Evolutionary conservation across 2,888 invertebrate genomes (phyloP).

Genomic region (Melanotus villosus): DNA sequence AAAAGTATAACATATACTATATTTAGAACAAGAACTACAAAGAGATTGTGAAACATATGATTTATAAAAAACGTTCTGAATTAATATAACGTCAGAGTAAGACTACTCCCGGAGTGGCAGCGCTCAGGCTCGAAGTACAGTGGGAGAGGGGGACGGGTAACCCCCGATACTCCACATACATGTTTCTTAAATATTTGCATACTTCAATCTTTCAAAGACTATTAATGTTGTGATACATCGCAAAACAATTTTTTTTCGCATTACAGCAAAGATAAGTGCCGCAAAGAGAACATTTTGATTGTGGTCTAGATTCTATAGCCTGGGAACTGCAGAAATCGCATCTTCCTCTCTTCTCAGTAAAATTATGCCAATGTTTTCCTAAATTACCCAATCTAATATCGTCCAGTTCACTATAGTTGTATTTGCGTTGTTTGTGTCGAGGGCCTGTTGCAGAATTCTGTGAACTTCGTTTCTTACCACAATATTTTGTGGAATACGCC

Average conservation of each 20-base stretch:
- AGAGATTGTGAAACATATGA: too few relatives aligned
- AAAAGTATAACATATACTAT: too few relatives aligned
- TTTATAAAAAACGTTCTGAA: too few relatives aligned
- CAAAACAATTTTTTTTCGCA: conserved; percentile 12
- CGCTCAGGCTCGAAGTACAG: not conserved
- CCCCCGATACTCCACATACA: not conserved
- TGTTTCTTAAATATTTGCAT: too few relatives aligned
- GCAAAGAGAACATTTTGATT: conserved; percentile 4
- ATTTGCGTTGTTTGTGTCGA: too few relatives aligned
- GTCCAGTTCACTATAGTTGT: conserved; percentile 5
- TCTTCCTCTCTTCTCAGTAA: conserved; percentile 8
- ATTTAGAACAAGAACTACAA: too few relatives aligned
- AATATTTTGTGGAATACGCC: not conserved
- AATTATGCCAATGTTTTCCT: conserved; percentile 1
- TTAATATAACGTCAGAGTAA: too few relatives aligned
- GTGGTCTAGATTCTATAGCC: conserved; percentile 3
- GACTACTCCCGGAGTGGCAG: too few relatives aligned
- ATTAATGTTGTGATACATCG: too few relatives aligned
- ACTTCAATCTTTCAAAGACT: too few relatives aligned
- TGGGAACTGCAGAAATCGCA: conserved; percentile 21
- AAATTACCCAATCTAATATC: not conserved
- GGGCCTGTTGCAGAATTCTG: too few relatives aligned
- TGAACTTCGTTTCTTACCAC: not conserved
- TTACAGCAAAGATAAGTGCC: not conserved
- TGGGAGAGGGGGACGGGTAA: not conserved